Evolutionary conservation across 2,797 vertebrate species (phyloP).

Genomic region (Nothura maculosa): DNA sequence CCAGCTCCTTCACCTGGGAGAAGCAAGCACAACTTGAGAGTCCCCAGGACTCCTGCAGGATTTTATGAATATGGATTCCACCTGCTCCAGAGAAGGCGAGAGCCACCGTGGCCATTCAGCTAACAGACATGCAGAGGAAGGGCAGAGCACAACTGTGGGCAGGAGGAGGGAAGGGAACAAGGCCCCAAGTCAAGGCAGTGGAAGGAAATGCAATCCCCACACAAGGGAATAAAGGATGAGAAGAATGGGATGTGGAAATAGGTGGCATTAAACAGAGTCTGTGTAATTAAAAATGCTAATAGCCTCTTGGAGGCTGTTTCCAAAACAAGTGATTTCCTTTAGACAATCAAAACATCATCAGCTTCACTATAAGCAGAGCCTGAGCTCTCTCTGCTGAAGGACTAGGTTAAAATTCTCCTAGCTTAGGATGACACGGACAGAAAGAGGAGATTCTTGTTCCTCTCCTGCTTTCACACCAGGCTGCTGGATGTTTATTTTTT

Average conservation of each 20-base stretch:
- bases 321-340: slow-evolving; percentile 71
- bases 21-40: not conserved
- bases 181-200: not conserved
- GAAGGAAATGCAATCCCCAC: slow-evolving; percentile 25
- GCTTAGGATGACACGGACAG: not conserved
- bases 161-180: slow-evolving; percentile 7
- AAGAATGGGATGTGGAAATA: slow-evolving; percentile 53
- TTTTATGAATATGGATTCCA: not conserved
- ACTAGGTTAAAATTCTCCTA: not conserved
- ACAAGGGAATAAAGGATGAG: slow-evolving; percentile 43
- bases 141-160: not conserved
- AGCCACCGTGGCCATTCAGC: not conserved
- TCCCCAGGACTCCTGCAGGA: no score
- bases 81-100: not conserved
- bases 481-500: no score
- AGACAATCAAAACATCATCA: slow-evolving; percentile 60
- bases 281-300: slow-evolving; percentile 67
- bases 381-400: slow-evolving; percentile 4
- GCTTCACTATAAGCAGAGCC: slow-evolving; percentile 28
- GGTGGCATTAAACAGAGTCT: slow-evolving; percentile 38
- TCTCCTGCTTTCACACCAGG: not conserved
- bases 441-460: not conserved
- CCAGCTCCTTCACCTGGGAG: not conserved
- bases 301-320: slow-evolving; percentile 41
- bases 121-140: not conserved